phyloP scores from a whole-genome alignment of 2,113 vertebrate species.

The Xiphophorus hellerii region DNA sequence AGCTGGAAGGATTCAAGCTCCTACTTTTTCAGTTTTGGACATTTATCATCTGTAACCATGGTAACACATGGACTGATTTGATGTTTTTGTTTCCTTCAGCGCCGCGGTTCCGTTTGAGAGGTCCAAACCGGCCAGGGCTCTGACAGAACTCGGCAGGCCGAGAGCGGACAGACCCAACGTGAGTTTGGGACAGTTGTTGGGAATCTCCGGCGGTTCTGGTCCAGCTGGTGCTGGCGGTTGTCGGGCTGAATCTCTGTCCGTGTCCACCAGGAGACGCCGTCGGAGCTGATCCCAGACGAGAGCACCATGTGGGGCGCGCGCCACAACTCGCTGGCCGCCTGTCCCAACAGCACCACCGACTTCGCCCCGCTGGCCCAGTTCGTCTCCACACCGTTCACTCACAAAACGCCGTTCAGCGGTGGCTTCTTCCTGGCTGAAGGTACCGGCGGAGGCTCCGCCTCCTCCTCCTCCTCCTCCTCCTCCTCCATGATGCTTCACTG shows the following conservation, averaged over 20 bases:
- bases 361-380: constrained; percentile 84
- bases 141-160: constrained; percentile 43
- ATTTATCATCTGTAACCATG: too few relatives aligned
- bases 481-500: too few relatives aligned
- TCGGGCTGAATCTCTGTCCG: neutral
- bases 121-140: constrained; percentile 26
- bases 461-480: neutral
- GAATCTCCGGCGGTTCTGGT: too few relatives aligned
- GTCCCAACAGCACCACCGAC: constrained; percentile 86
- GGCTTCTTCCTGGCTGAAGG: constrained; percentile 75
- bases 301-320: constrained; percentile 84
- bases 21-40: too few relatives aligned
- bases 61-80: too few relatives aligned
- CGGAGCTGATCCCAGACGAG: constrained; percentile 82
- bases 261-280: constrained; percentile 75
- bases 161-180: constrained; percentile 57
- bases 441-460: constrained; percentile 29
- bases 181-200: constrained; percentile 17
- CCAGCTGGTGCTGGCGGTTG: neutral
- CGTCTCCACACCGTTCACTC: constrained; percentile 87
- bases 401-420: constrained; percentile 22
- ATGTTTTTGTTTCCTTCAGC: constrained; percentile 24
- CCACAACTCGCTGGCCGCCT: constrained; percentile 82
- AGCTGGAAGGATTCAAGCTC: too few relatives aligned
- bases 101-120: constrained; percentile 1